These are phyloP conservation scores for Festucalex cinctus DNA, from an alignment of 2,113 vertebrate genomes.

Conservation along the genomic window DNA sequence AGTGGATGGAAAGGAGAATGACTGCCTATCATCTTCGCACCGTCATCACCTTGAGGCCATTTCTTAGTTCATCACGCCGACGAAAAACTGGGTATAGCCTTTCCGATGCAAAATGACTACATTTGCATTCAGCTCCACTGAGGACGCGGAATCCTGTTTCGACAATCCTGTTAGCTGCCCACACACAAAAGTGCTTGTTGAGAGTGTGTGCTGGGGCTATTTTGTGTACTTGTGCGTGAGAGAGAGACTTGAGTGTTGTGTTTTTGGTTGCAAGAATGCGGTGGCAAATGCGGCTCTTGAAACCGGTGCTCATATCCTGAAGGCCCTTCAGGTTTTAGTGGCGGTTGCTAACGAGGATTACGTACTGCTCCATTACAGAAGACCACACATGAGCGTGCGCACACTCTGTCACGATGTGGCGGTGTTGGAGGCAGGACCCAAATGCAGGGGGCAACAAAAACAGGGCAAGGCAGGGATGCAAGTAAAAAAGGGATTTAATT, in stretches of 20 bases:
- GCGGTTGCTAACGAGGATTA: slow-evolving; percentile 65
- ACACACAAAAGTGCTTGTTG: slow-evolving; percentile 69
- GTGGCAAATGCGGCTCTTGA: slow-evolving; percentile 60
- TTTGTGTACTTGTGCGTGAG: slow-evolving; percentile 34
- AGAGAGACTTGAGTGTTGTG: slow-evolving; percentile 41
- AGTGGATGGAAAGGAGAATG: slow-evolving; percentile 19
- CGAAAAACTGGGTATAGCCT: slow-evolving; percentile 56
- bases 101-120: slow-evolving; percentile 59
- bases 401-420: no score
- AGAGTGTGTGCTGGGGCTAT: slow-evolving; percentile 53
- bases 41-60: slow-evolving; percentile 61
- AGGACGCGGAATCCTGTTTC: slow-evolving; percentile 61
- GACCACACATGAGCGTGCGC: slow-evolving; percentile 14
- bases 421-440: no score
- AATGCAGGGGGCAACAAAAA: no score
- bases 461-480: no score
- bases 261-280: slow-evolving; percentile 62
- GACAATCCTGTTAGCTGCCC: slow-evolving; percentile 67
- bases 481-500: no score
- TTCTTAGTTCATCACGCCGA: slow-evolving; percentile 50
- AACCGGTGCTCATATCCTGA: slow-evolving; percentile 64
- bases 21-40: slow-evolving; percentile 40
- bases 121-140: slow-evolving; percentile 56
- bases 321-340: slow-evolving; percentile 63
- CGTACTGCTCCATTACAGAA: slow-evolving; percentile 66